Evolutionary conservation across 2,888 invertebrate species (phyloP).

Genomic region (Sinohyriopsis cumingii): DNA sequence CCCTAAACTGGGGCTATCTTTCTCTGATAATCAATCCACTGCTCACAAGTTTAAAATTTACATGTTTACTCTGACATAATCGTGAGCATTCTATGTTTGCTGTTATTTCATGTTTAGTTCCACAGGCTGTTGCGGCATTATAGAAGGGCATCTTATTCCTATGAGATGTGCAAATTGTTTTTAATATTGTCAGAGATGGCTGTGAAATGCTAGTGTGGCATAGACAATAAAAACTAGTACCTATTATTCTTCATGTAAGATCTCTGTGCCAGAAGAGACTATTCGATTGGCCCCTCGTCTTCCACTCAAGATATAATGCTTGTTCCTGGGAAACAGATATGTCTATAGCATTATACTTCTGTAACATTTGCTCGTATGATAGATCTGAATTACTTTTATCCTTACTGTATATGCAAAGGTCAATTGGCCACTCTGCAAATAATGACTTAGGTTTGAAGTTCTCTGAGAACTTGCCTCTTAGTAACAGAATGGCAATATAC

Average conservation of each 20-base stretch:
- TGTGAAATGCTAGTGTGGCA: slow-evolving; percentile 3
- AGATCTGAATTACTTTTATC: not conserved
- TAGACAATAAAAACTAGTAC: slow-evolving; percentile 10
- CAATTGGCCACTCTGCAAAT: not conserved
- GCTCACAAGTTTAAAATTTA: slow-evolving; percentile 5
- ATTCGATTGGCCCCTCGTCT: slow-evolving; percentile 10
- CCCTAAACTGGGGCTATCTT: slow-evolving; percentile 19
- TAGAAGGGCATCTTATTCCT: not conserved
- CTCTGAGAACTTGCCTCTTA: not conserved
- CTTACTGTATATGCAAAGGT: not conserved
- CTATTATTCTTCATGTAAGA: slow-evolving; percentile 12
- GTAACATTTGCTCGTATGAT: slow-evolving; percentile 4
- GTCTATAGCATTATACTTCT: slow-evolving; percentile 2
- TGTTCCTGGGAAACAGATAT: slow-evolving; percentile 7
- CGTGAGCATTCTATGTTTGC: slow-evolving; percentile 8
- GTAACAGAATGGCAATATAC: slow-evolving; percentile 4
- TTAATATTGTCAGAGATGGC: slow-evolving; percentile 3
- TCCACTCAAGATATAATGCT: slow-evolving; percentile 1
- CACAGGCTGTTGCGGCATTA: slow-evolving; percentile 15
- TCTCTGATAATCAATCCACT: slow-evolving; percentile 11
- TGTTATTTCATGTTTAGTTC: slow-evolving; percentile 4
- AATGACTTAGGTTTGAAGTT: slow-evolving; percentile 4
- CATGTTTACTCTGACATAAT: not conserved
- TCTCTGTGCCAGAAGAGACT: slow-evolving; percentile 10
- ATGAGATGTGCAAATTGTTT: slow-evolving; percentile 2